Percentiles rank a stretch among this genome's conserved stretches.
Evolutionary conservation across 2,113 vertebrate genomes (phyloP).

Genomic region (Mesocricetus auratus): DNA sequence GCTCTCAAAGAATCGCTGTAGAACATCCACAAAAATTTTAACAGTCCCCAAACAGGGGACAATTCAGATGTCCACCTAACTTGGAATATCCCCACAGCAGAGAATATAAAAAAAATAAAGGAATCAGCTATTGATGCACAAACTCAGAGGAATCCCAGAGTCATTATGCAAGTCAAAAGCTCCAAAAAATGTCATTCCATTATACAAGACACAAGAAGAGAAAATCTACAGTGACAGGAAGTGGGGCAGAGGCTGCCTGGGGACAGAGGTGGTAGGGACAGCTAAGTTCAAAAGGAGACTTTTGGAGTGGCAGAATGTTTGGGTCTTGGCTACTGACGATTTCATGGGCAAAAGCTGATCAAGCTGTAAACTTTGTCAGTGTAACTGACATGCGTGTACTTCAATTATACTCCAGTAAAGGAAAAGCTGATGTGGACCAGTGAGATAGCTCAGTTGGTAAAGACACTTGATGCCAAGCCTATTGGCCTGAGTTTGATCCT

Average conservation of each 20-base stretch:
- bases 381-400: neutral
- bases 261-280: neutral
- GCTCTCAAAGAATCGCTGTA: neutral
- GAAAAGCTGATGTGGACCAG: neutral
- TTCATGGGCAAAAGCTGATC: fast-evolving
- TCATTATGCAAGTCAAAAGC: neutral
- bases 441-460: neutral
- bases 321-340: neutral
- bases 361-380: neutral
- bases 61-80: neutral
- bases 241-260: neutral
- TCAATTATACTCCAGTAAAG: neutral
- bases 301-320: fast-evolving
- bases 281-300: neutral
- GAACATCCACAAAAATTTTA: neutral
- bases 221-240: neutral
- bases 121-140: neutral
- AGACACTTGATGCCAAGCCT: neutral
- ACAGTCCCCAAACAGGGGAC: neutral
- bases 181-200: neutral
- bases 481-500: neutral
- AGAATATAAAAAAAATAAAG: too few relatives aligned
- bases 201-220: neutral
- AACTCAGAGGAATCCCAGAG: neutral
- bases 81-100: neutral